Evolutionary conservation across 2,888 invertebrate genomes (phyloP).

Genomic region (Eucera pruinosa): DNA sequence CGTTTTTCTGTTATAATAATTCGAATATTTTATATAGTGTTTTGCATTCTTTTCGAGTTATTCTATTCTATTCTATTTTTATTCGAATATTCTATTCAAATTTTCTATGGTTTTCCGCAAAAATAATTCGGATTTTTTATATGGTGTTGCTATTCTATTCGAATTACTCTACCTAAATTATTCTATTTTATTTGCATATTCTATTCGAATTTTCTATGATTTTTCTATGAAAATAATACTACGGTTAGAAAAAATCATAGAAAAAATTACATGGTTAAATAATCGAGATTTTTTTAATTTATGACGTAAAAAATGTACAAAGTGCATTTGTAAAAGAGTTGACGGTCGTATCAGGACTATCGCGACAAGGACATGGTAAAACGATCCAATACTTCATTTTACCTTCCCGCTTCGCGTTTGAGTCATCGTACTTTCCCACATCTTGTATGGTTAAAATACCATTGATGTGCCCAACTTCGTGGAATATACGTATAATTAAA

Average conservation of each 20-base stretch:
- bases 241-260: too few species aligned
- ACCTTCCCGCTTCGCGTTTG: constrained; percentile 50
- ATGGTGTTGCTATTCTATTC: too few species aligned
- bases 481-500: constrained; percentile 8
- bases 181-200: too few species aligned
- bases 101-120: too few species aligned
- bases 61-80: too few species aligned
- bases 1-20: neutral
- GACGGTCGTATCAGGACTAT: neutral
- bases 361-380: neutral
- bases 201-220: too few species aligned
- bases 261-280: neutral
- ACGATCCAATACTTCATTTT: constrained; percentile 9
- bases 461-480: neutral
- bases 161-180: too few species aligned
- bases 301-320: neutral
- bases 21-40: neutral
- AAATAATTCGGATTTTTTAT: too few species aligned
- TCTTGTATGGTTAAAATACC: constrained; percentile 26
- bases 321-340: constrained; percentile 6
- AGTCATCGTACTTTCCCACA: constrained; percentile 68
- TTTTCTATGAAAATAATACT: too few species aligned
- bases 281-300: neutral
- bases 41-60: too few species aligned
- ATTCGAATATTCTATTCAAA: too few species aligned